phyloP scores from a whole-genome alignment of 2,797 vertebrate species.

The Arnoldichthys spilopterus region DNA sequence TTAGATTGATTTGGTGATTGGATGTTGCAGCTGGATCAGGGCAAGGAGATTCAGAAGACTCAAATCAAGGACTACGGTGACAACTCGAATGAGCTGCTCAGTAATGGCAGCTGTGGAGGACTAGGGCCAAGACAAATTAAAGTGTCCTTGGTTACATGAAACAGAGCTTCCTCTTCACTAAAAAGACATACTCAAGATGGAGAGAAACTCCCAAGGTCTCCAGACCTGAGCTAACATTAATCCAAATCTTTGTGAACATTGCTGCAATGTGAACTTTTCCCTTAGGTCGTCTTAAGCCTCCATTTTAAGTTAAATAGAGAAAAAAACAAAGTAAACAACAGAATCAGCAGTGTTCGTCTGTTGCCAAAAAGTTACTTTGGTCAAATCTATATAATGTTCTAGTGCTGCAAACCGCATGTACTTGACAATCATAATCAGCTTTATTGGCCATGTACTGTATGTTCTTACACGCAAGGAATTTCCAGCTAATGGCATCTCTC shows the following conservation, averaged over 20 bases:
- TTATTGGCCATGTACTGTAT: no score
- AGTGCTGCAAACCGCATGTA: no score
- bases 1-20: conserved; percentile 74
- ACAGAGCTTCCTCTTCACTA: conserved; percentile 58
- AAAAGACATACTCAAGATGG: conserved; percentile 45
- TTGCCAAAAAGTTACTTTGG: no score
- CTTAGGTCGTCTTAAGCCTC: neutral
- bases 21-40: conserved; percentile 66
- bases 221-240: neutral
- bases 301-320: no score
- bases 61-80: conserved; percentile 67
- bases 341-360: no score
- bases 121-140: conserved; percentile 64
- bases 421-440: no score
- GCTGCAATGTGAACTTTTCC: neutral
- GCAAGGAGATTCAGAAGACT: conserved; percentile 68
- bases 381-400: no score
- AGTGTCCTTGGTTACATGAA: conserved; percentile 67
- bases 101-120: conserved; percentile 33
- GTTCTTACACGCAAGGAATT: no score
- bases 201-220: conserved; percentile 53
- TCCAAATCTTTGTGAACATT: neutral
- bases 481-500: no score
- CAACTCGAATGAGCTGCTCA: conserved; percentile 56
- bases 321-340: no score